Conservation (phyloP, 2,113 vertebrate genomes). For the Cryptomyrus ogoouensis region DNA sequence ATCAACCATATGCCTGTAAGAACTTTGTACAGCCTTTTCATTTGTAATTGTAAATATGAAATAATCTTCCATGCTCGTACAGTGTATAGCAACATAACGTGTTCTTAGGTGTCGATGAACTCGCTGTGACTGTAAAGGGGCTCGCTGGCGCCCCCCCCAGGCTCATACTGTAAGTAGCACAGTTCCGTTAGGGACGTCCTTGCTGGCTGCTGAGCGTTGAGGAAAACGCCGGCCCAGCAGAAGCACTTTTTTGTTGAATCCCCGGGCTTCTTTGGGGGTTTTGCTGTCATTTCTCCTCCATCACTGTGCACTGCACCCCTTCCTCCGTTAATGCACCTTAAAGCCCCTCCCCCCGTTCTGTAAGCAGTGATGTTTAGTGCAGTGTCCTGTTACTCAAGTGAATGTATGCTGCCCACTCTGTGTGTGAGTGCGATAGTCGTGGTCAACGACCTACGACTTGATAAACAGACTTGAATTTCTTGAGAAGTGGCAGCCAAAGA, state of each 20-base stretch:
- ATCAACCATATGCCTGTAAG: slow-evolving; percentile 69
- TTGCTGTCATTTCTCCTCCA: slow-evolving; percentile 20
- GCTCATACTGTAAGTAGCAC: slow-evolving; percentile 12
- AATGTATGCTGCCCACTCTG: neutral
- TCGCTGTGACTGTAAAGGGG: slow-evolving; percentile 9
- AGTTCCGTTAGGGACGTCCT: neutral
- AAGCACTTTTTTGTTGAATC: slow-evolving; percentile 21
- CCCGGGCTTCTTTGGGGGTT: slow-evolving; percentile 5
- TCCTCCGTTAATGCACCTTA: slow-evolving; percentile 19
- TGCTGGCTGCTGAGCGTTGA: neutral
- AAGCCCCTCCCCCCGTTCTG: slow-evolving; percentile 1
- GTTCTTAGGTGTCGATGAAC: neutral
- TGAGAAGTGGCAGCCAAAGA: slow-evolving; percentile 9
- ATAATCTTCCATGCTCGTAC: slow-evolving; percentile 21
- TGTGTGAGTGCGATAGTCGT: slow-evolving; percentile 11
- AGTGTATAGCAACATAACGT: slow-evolving; percentile 5
- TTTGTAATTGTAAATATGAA: slow-evolving; percentile 31
- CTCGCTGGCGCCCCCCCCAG: neutral
- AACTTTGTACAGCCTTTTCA: slow-evolving; percentile 33
- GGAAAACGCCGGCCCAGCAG: neutral
- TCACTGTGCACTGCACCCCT: slow-evolving; percentile 18
- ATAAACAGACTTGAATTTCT: slow-evolving; percentile 25
- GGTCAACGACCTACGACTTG: neutral
- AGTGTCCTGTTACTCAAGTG: neutral
- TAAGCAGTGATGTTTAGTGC: neutral